These are phyloP conservation scores for Haliclystus octoradiatus DNA, from an alignment of 30 jellyfish, hydroid and myxozoan species.

Conservation along the genomic window DNA sequence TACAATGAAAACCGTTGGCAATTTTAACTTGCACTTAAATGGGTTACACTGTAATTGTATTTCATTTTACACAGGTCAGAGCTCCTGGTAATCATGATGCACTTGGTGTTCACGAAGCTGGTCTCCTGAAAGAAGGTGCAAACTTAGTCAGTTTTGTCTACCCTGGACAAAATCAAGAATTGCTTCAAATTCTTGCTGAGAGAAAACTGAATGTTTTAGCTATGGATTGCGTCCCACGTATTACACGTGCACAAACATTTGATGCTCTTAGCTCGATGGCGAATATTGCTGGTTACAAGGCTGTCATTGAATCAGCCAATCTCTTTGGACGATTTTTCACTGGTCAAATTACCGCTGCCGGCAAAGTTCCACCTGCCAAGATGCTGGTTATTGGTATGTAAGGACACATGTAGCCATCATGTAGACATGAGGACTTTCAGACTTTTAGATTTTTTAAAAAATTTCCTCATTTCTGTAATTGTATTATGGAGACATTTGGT, in stretches of 20 bases:
- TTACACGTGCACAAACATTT: conserved; percentile 85
- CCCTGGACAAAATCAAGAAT: conserved; percentile 73
- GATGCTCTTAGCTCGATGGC: conserved; percentile 99
- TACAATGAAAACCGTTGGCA: too few relatives aligned
- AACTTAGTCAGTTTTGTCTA: conserved; percentile 55
- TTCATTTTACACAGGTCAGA: conserved; percentile 48
- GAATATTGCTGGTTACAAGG: conserved; percentile 90
- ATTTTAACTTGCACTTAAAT: too few relatives aligned
- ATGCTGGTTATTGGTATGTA: conserved; percentile 74
- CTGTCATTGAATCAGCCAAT: conserved; percentile 84
- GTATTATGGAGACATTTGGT: too few relatives aligned
- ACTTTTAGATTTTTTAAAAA: too few relatives aligned
- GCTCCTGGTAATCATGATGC: conserved; percentile 66
- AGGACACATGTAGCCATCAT: too few relatives aligned
- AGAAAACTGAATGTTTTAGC: conserved; percentile 67
- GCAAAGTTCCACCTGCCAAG: conserved; percentile 95
- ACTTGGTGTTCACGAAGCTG: conserved; percentile 77
- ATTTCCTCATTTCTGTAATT: too few relatives aligned
- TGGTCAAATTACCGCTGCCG: conserved; percentile 97
- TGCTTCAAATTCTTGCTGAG: conserved; percentile 42
- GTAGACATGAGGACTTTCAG: too few relatives aligned
- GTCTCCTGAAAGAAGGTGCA: conserved; percentile 61
- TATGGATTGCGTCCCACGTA: conserved; percentile 94
- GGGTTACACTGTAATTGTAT: too few relatives aligned
- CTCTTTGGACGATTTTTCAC: conserved; percentile 88